Evolutionary conservation across 53 echinoderm and acorn worm genomes (phyloP), one percentile per base, ranked within the genome.

Genomic region (Echinometra lucunter): DNA sequence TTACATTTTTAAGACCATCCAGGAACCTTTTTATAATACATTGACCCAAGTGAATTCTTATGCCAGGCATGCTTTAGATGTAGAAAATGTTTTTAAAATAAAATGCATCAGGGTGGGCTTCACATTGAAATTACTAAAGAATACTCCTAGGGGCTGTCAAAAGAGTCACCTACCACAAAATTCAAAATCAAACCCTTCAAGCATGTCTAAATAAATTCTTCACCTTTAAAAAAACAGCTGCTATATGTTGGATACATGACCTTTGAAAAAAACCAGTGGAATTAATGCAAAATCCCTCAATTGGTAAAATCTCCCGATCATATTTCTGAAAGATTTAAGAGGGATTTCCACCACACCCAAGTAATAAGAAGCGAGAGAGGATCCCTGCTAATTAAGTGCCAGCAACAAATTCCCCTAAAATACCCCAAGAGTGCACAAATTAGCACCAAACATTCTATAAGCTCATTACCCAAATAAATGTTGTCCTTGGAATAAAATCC

Each of bases 281-380:
- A 89, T 60, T 89, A 58, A 49, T 38, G 35, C 63, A 58, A 89
- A 91, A 66, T 91, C 91, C 91, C 70, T n/a, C 44, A 91, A 70
- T 67, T 91, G 45, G 69, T 23, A 44, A 91, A 91, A 91, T 91
- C 90, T 45, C 27, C 30, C 42, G 91, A 91, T 91, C 91, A 91
- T 58, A 67, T 91, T 66, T 91, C 89, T 91, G 45, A 57, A 17
- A 19, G 40, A n/a, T 44, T 91, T 66, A 0, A 42, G 25, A 5
- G 45, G 91, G 91, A 91, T 91, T 69, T 57, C 38, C 91, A 70
- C 91, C 91, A 91, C 91, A 69, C 91, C 91, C 91, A 60, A 57
- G 69, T 37, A 91, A 66, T 91, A 67, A 89, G 60, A 57, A 60
- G 58, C 89, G 57, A 38, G 60, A 32, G 57, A 60, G 58, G 89